Conservation (phyloP, 30 jellyfish, hydroid and myxozoan genomes). For the Turritopsis rubra region DNA sequence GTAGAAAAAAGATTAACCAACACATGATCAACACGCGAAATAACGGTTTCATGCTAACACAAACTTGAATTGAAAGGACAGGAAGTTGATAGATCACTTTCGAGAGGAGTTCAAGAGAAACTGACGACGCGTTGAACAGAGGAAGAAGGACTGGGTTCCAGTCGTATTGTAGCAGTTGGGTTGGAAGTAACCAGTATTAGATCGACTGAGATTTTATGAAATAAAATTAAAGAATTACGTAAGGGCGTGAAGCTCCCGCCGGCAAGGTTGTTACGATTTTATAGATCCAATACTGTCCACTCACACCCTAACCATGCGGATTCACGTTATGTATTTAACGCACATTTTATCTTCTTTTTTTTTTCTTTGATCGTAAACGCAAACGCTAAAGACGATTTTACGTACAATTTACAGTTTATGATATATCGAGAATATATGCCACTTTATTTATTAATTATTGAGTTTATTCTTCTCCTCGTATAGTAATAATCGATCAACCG, state of each 20-base stretch:
- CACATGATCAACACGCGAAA: too few relatives aligned
- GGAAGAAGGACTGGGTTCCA: not conserved
- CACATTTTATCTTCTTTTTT: not conserved
- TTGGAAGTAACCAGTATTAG: not conserved
- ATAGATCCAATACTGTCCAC: not conserved
- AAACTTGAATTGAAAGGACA: too few relatives aligned
- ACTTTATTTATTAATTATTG: not conserved
- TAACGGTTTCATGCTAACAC: too few relatives aligned
- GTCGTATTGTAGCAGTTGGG: not conserved
- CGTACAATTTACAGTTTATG: not conserved
- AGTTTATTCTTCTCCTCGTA: not conserved
- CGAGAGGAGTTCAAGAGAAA: not conserved
- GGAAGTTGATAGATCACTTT: too few relatives aligned
- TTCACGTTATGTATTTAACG: not conserved
- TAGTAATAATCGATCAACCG: not conserved
- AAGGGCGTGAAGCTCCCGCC: not conserved
- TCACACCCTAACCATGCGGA: not conserved
- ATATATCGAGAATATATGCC: not conserved
- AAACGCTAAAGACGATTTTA: not conserved
- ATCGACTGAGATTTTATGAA: not conserved
- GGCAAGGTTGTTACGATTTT: not conserved
- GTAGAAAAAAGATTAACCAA: too few relatives aligned
- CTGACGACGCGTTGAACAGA: not conserved
- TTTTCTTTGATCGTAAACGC: not conserved
- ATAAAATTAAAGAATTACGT: not conserved